These are phyloP conservation scores for Argya squamiceps DNA, from an alignment of 2,797 vertebrate genomes.

Conservation along the genomic window DNA sequence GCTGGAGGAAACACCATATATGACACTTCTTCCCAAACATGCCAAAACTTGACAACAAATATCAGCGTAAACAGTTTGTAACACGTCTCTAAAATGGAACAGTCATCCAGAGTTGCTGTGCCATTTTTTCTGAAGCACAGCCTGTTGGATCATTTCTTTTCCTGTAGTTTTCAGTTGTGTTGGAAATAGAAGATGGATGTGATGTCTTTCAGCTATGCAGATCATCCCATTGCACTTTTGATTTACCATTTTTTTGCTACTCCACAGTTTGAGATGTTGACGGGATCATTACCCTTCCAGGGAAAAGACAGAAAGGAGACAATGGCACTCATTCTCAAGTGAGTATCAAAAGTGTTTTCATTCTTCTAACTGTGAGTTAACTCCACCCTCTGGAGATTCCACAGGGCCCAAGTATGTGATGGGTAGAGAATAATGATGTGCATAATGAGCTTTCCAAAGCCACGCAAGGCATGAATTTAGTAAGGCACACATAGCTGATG, in stretches of 20 bases:
- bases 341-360: constrained; percentile 60
- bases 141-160: not conserved
- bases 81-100: not conserved
- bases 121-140: not conserved
- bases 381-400: not conserved
- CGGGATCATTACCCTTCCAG: constrained; percentile 94
- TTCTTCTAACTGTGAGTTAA: not conserved
- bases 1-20: not conserved
- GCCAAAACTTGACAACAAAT: not conserved
- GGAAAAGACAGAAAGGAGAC: constrained; percentile 98
- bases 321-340: constrained; percentile 98
- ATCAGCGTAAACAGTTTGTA: not conserved
- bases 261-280: constrained; percentile 96
- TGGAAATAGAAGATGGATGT: not conserved
- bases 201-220: not conserved
- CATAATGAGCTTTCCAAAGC: not conserved
- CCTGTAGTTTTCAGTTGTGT: not conserved
- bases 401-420: not conserved
- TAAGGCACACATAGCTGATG: not conserved
- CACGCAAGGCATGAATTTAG: not conserved
- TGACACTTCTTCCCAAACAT: not conserved
- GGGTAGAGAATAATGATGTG: not conserved
- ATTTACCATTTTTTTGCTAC: not conserved
- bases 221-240: not conserved
- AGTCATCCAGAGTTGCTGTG: not conserved